phyloP scores from a whole-genome alignment of 1,140 invertebrate genomes.

The Drosophila bocqueti region DNA sequence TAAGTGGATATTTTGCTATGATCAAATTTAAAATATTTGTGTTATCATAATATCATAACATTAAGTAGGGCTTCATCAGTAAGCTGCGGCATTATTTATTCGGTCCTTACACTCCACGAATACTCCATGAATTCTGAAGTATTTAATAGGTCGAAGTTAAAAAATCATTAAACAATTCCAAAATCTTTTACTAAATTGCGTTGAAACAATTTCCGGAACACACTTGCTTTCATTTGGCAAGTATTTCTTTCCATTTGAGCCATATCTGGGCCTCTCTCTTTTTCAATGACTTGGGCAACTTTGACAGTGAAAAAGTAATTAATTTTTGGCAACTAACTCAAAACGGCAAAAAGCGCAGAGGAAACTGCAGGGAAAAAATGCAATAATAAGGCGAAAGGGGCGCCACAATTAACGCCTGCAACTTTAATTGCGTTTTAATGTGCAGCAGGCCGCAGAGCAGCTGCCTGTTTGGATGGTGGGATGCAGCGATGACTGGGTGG shows the following conservation, averaged over 20 bases:
- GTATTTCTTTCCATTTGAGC: constrained; percentile 3
- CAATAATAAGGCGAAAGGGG: constrained; percentile 16
- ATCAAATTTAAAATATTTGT: too few relatives aligned
- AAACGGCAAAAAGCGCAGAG: constrained; percentile 6
- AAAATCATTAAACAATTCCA: not conserved
- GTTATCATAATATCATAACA: too few relatives aligned
- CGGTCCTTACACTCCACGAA: too few relatives aligned
- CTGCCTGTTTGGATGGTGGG: constrained; percentile 13
- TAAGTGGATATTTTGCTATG: too few relatives aligned
- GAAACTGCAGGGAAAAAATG: constrained; percentile 1
- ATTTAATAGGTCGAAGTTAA: not conserved
- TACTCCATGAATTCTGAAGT: not conserved
- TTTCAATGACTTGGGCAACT: constrained; percentile 53
- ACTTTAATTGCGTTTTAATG: constrained; percentile 81
- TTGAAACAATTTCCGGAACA: constrained; percentile 22
- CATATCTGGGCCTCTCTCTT: constrained; percentile 6
- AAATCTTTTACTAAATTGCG: not conserved
- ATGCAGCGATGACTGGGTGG: constrained; percentile 7
- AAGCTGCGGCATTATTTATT: too few relatives aligned
- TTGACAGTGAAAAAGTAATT: constrained; percentile 60
- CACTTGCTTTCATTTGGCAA: constrained; percentile 1
- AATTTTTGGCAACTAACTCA: constrained; percentile 63
- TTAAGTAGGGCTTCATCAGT: too few relatives aligned
- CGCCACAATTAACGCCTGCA: constrained; percentile 74
- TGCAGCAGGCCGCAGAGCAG: constrained; percentile 46